Evolutionary conservation across 2,797 vertebrate genomes (phyloP).

Genomic region (Anas acuta): DNA sequence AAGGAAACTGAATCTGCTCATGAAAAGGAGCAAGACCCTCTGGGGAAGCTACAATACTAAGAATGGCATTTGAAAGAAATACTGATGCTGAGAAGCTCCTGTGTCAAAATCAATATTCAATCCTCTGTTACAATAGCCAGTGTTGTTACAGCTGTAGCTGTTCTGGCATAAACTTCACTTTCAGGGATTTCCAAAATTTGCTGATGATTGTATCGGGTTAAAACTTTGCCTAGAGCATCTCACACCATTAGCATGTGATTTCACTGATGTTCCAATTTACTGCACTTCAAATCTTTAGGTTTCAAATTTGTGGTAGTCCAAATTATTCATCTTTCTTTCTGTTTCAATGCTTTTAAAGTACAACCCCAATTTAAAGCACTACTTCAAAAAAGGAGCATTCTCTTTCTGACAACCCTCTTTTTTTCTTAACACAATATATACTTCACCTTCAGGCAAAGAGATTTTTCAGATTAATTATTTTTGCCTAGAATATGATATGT

Average conservation of each 20-base stretch:
- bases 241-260: neutral
- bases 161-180: neutral
- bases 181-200: neutral
- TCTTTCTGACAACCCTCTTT: neutral
- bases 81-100: neutral
- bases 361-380: neutral
- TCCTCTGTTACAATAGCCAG: neutral
- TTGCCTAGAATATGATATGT: neutral
- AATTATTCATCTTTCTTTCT: neutral
- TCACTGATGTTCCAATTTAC: neutral
- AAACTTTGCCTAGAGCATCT: neutral
- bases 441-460: neutral
- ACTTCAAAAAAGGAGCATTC: neutral
- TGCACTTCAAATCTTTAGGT: neutral
- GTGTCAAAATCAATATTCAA: neutral
- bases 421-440: neutral
- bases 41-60: neutral
- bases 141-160: neutral
- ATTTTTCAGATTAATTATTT: conserved; percentile 23
- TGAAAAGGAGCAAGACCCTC: neutral
- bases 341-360: neutral
- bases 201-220: neutral
- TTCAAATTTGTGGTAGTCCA: neutral
- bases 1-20: neutral
- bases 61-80: neutral